Conservation (phyloP, 1,140 invertebrate genomes). For the Theocolax elegans region DNA sequence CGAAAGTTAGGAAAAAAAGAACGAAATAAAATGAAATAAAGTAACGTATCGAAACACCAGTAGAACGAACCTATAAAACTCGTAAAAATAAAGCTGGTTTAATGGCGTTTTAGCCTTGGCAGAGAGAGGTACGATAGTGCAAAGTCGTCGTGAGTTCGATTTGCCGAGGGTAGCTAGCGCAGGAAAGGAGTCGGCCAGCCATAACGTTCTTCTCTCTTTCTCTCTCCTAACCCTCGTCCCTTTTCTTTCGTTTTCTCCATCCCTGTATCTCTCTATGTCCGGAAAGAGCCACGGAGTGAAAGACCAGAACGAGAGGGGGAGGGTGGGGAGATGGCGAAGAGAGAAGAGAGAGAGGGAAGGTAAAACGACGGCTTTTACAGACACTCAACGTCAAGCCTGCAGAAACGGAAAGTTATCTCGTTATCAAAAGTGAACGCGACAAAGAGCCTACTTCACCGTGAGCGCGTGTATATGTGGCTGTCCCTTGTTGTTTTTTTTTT, state of each 20-base stretch:
- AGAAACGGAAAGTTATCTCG: conserved; percentile 27
- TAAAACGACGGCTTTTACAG: conserved; percentile 8
- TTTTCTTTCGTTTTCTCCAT: background rate
- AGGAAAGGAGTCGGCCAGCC: background rate
- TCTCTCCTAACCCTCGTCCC: background rate
- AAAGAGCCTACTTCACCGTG: conserved; percentile 1
- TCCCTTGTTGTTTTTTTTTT: background rate
- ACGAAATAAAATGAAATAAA: too few species aligned
- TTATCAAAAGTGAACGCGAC: conserved; percentile 32
- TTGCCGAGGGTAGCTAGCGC: background rate
- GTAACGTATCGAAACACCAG: background rate
- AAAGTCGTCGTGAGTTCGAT: conserved; percentile 14
- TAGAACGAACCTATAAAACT: background rate
- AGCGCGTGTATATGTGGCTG: background rate
- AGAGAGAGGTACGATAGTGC: background rate
- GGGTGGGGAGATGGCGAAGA: background rate
- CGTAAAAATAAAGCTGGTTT: conserved; percentile 17
- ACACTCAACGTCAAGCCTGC: conserved; percentile 15
- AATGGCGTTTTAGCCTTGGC: conserved; percentile 13
- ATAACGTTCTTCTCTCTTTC: background rate
- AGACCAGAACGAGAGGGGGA: background rate
- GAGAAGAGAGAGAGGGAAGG: background rate
- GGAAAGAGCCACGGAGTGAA: background rate
- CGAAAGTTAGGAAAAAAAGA: too few species aligned
- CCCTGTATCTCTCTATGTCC: background rate